Evolutionary conservation across 2,113 vertebrate genomes (phyloP).

Genomic region (Coracopsis vasa): DNA sequence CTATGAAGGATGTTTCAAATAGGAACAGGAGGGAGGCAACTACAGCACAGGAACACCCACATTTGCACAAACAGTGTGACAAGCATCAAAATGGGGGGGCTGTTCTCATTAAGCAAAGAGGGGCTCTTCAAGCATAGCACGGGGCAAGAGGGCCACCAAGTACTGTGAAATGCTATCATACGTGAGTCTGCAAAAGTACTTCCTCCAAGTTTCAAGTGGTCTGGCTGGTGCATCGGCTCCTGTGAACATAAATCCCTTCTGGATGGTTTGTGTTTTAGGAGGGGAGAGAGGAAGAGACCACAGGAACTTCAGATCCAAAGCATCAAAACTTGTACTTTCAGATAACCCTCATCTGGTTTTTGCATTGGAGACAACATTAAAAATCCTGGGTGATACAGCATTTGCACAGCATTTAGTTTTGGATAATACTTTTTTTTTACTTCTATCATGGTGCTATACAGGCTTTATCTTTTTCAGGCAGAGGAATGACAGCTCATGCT

Average conservation of each 20-base stretch:
- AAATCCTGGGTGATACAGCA: not conserved
- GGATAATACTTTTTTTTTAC: too few relatives aligned
- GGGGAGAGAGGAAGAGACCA: not conserved
- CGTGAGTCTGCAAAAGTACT: not conserved
- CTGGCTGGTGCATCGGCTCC: fast-evolving
- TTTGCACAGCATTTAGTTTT: not conserved
- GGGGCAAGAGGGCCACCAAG: not conserved
- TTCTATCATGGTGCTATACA: not conserved
- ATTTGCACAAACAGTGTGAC: fast-evolving
- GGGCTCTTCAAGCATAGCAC: fast-evolving
- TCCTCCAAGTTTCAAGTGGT: not conserved
- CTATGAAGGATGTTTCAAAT: not conserved
- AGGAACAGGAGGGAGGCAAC: not conserved
- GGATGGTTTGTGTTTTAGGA: not conserved
- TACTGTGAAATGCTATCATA: not conserved
- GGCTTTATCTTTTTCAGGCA: not conserved
- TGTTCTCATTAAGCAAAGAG: not conserved
- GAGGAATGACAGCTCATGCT: not conserved
- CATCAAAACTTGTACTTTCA: not conserved
- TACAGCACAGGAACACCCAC: not conserved
- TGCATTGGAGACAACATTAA: not conserved
- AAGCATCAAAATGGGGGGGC: not conserved
- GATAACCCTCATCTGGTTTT: not conserved
- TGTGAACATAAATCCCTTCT: not conserved
- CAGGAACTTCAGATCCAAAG: not conserved